Conservation (phyloP, 2,888 invertebrate genomes). For the Agapetus fuscipes region DNA sequence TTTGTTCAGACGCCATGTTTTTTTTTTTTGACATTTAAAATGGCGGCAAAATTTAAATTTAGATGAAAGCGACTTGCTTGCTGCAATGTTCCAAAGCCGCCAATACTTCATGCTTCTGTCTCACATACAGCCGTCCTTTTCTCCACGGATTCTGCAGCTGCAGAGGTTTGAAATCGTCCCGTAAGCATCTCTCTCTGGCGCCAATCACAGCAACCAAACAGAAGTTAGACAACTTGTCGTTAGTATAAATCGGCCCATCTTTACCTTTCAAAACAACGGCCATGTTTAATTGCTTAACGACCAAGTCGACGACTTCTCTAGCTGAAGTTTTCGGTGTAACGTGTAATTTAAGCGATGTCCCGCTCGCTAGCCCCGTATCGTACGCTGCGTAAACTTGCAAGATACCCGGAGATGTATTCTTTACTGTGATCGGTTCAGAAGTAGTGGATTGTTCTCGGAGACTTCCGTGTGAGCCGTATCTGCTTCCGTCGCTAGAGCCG, state of each 20-base stretch:
- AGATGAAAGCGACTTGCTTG: slow-evolving; percentile 63
- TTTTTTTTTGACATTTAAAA: too few relatives aligned
- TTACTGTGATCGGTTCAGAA: slow-evolving; percentile 17
- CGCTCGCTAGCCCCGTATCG: slow-evolving; percentile 86
- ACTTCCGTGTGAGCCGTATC: slow-evolving; percentile 19
- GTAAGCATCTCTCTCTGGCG: slow-evolving; percentile 82
- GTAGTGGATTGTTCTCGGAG: slow-evolving; percentile 16
- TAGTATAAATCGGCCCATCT: slow-evolving; percentile 75
- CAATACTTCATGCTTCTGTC: slow-evolving; percentile 81
- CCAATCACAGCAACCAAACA: slow-evolving; percentile 95
- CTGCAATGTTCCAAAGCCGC: slow-evolving; percentile 84
- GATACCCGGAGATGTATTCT: slow-evolving; percentile 22
- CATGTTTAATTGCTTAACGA: slow-evolving; percentile 93
- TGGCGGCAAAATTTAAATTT: too few relatives aligned
- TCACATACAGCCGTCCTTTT: slow-evolving; percentile 84
- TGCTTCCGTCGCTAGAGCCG: slow-evolving; percentile 19
- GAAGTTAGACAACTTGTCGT: slow-evolving; percentile 77
- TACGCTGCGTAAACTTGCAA: slow-evolving; percentile 91
- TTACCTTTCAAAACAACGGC: slow-evolving; percentile 80
- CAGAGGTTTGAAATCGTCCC: slow-evolving; percentile 90
- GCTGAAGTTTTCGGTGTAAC: slow-evolving; percentile 90
- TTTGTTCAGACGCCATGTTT: too few relatives aligned
- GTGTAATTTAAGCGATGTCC: slow-evolving; percentile 88
- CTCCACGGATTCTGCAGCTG: slow-evolving; percentile 94
- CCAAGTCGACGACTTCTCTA: slow-evolving; percentile 89